Evolutionary conservation across 1,140 invertebrate genomes (phyloP), one percentile per base, ranked within the genome.

Genomic region (Pogonognathellus flavescens): DNA sequence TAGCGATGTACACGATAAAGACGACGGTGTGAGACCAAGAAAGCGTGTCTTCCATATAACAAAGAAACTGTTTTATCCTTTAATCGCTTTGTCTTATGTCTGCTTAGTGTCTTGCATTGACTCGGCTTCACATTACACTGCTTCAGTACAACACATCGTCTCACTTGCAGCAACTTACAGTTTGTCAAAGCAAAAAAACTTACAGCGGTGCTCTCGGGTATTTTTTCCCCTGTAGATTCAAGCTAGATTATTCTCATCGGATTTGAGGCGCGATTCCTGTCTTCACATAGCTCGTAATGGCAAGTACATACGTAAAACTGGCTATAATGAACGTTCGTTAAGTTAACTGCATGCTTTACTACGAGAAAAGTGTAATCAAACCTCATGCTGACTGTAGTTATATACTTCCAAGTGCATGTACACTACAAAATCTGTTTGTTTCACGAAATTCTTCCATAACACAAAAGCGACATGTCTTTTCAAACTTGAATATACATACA

Each of bases 211-310:
- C 70, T 76, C 70, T 76, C 41, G 31, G 66, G 31, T 14, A 72
- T 41, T 76, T 76, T 76, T 76, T 76, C 70, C 70, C 14, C 53
- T 41, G 31, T 66, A 66, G 70, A 76, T 49, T 8, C 31, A 16
- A 76, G 14, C 41, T 31, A 49, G 70, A 76, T 76, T 76, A 76
- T 57, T 81, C 72, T 85, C 84, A 80, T 85, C 59, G 66, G 59
- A 85, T 80, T 85, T 85, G 84, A 85, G 25, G 84, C 84, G 84
- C 84, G 70, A 72, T 85, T 85, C 84, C 84, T 85, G 84, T 80
- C 80, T 85, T 81, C 59, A 84, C 50, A 53, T 18, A 53, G n/a
- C 62, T 70, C 11, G 11, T 22, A 16, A 41, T 41, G 31, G 31
- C 31, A 3, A 41, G 31, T 41, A 6, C n/a, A n/a, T 41, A 6